Evolutionary conservation across 1,140 invertebrate species (phyloP), one percentile per base, ranked within the genome.

Genomic region (Aphelenchoides fujianensis): DNA sequence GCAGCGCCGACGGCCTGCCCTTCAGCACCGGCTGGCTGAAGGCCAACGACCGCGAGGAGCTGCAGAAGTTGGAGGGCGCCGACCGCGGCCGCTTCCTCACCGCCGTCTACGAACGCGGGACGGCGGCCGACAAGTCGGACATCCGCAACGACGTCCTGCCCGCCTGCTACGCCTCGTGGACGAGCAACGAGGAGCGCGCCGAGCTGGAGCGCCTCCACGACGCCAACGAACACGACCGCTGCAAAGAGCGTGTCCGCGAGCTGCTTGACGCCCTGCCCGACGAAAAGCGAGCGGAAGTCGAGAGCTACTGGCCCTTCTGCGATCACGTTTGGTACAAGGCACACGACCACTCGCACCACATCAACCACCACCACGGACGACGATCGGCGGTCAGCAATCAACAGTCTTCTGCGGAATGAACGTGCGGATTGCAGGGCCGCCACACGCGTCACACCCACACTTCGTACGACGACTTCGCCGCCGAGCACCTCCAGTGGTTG

Each of bases 401-500:
- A 27, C 12, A n/a, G n/a, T 71, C 32, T 27, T 3, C 69, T 36
- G 1, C 70, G 70, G 28, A n/a, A 69, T 19, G 19, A 69, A 12
- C 34, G n/a, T 69, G 12, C 35, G 68, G 16, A 69, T 66, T 66
- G 61, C 34, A 68, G 67, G 77, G 72, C 3, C 55, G 48, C n/a
- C 73, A 75, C 37, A 48, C 27, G 30, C 62, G 66, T 12, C 66
- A 68, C 34, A 19, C 52, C 67, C 68, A 70, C 67, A 70, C 68
- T 1, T 19, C 30, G 27, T 62, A 81, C 3, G 79, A 79, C 30
- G 66, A 69, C 2, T 78, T 82, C 61, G 79, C 57, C 16, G 66
- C 37, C 7, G 53, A 81, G 19, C 79, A 78, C 34, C 35, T 78
- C 23, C 54, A 53, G 1, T 78, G 78, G 78, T 59, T 78, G 19